Base-by-base conservation (phyloP, 2,888 invertebrate species). In the Aquatica leii region DNA sequence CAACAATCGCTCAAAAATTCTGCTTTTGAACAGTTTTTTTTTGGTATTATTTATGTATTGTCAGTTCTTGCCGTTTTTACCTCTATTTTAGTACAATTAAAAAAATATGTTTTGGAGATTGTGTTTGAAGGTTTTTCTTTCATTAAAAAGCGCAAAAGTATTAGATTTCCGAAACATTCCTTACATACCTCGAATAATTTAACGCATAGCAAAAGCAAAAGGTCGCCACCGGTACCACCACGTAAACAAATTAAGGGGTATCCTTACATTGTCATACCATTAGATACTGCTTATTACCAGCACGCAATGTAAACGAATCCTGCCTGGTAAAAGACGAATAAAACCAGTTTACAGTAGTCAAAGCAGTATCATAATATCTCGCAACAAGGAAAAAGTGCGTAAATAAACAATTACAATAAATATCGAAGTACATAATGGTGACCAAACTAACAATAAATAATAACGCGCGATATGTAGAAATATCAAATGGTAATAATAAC, bases 401-500 rank as follows among this genome's bases (percentile, higher is more conserved):
- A 55, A 55, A 55, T 18, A 55, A 34, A 55, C 31, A 55, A 55
- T 55, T 55, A 46, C 31, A 43, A 55, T 55, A 55, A 55, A 55
- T 43, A 37, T 37, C 37, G 2, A 2, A 5, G 11, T 37, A 9
- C 12, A 11, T 37, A 37, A 37, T 37, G 11, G 12, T 37, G 37
- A 37, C 71, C 73, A 71, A 69, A 65, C 69, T 65, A 65, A 18
- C 50, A 43, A 59, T 52, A 58, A 50, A 59, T 43, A 34, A 37
- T 37, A 43, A 17, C 40, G 11, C 24, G 48, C 35, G 14, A 40
- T 64, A 54, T 52, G 48, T 56, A 58, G 58, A 65, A 62, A 69
- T 68, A 57, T 68, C 60, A 58, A 62, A 63, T 65, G 52, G 65
- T 55, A 72, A 73, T 57, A 52, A 53, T 75, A 74, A 75, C 75